Percentiles rank a stretch among this genome's conserved stretches.
phyloP scores from a whole-genome alignment of 2,113 vertebrate species.

The Apeltes quadracus region DNA sequence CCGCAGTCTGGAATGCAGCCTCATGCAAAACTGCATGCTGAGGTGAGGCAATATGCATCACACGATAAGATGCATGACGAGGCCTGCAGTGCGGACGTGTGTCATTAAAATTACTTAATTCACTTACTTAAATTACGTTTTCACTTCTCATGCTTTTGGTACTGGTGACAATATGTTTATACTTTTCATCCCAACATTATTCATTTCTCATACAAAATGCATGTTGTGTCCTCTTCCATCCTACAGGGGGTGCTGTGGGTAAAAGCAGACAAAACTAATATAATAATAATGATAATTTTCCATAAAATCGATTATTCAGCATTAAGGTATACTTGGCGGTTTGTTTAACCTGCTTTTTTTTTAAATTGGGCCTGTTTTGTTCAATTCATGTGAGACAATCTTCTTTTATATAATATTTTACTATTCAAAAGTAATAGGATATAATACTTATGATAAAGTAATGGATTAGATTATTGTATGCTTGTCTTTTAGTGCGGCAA shows the following conservation, averaged over 20 bases:
- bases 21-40: slow-evolving; percentile 26
- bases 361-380: not conserved
- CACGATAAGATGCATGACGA: not conserved
- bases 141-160: not conserved
- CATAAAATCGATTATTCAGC: no score
- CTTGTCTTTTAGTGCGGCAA: not conserved
- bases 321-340: not conserved
- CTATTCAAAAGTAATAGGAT: not conserved
- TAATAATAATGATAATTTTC: no score
- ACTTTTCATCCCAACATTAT: not conserved
- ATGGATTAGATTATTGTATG: not conserved
- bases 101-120: not conserved
- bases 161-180: not conserved
- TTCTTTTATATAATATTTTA: not conserved
- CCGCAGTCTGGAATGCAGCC: slow-evolving; percentile 38
- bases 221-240: not conserved
- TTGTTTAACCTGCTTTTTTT: not conserved
- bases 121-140: not conserved
- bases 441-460: not conserved
- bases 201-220: not conserved
- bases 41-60: not conserved
- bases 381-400: not conserved
- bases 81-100: not conserved
- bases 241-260: slow-evolving; percentile 26
- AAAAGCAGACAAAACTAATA: not conserved